Evolutionary conservation across 2,888 invertebrate genomes (phyloP), one percentile per base, ranked within the genome.

Genomic region (Drosophila atripex): DNA sequence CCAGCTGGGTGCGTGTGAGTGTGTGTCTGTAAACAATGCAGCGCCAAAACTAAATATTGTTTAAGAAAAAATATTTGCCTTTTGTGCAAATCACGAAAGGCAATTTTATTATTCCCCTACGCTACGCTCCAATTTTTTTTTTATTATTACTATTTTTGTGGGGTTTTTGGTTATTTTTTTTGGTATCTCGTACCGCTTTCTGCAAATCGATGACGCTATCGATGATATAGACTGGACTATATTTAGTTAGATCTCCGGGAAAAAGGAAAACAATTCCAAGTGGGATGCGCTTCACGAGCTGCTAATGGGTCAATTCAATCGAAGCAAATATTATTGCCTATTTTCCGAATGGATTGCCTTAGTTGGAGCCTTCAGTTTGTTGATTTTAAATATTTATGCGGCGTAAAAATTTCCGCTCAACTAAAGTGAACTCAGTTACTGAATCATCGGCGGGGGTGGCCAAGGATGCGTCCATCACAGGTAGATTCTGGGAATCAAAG

Each of bases 1-100:
- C 41, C 41, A 41, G 41, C 52, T 38, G 54, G 14, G 35, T 73
- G 73, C 75, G 69, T 69, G 68, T 65, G 77, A 38, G 73, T 47
- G 77, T 38, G 55, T 41, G 73, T 30, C 51, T 69, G 88, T 82
- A 88, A 82, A 82, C 82, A 88, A 86, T 82, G 82, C 84, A 88
- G 82, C 72, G 86, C 69, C 84, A 68, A 86, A 82, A 76, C 88
- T 86, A 82, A 88, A 82, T 82, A 82, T 82, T 82, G 84, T 88
- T 82, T 82, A 88, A 82, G 82, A 86, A 82, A 88, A 82, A 88
- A 82, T 82, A 82, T 88, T 82, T 88, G 66, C 35, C 88, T 86
- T 74, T 83, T 74, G 80, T 83, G 88, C 88, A 82, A 82, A 82
- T 82, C 80, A 86, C 88, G 71, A 56, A 64, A 50, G 58, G 55